Evolutionary conservation across 92 coral and sea anemone species (phyloP).

Genomic region (Isaurus tuberculatus): DNA sequence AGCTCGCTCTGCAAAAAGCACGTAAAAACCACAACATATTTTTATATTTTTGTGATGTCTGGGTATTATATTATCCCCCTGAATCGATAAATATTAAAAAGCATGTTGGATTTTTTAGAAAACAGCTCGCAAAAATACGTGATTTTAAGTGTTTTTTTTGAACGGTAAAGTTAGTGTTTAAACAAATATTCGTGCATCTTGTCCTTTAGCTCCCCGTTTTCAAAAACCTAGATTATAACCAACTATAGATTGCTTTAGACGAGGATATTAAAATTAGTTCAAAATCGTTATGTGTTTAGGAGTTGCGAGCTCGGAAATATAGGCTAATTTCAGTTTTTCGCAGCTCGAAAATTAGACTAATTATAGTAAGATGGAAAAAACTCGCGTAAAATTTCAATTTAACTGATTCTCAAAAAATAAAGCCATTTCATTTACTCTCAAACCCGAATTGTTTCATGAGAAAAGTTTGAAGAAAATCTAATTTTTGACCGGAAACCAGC

Average conservation of each 20-base stretch:
- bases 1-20: conserved; percentile 28
- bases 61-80: too few relatives aligned
- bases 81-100: too few relatives aligned
- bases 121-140: not conserved
- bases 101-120: not conserved
- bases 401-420: too few relatives aligned
- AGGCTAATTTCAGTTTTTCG: not conserved
- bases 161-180: not conserved
- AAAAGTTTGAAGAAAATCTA: too few relatives aligned
- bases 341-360: not conserved
- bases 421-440: too few relatives aligned
- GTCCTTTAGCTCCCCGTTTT: not conserved
- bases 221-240: not conserved
- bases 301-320: not conserved
- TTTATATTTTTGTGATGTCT: not conserved
- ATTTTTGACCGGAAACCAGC: too few relatives aligned
- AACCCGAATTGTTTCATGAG: too few relatives aligned
- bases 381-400: too few relatives aligned
- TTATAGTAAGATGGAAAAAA: not conserved
- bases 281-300: not conserved
- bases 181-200: not conserved
- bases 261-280: not conserved
- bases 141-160: not conserved
- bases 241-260: not conserved
- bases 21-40: not conserved